These are phyloP conservation scores for Melanostoma scalare DNA, from an alignment of 2,888 invertebrate genomes.

Conservation along the genomic window DNA sequence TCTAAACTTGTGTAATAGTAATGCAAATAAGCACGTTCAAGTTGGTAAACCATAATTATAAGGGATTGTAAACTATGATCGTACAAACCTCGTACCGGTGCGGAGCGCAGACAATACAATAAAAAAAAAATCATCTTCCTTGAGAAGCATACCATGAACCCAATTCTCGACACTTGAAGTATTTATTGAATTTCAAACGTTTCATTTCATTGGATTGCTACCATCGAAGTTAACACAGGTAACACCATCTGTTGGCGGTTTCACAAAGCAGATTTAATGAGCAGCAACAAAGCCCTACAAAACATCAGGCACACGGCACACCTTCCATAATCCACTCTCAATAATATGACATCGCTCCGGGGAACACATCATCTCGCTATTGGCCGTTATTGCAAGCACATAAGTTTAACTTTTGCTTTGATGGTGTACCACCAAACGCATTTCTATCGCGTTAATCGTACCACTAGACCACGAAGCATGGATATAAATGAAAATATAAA, in stretches of 20 bases:
- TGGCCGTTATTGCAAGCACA: constrained; percentile 63
- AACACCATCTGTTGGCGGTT: constrained; percentile 56
- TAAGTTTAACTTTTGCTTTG: constrained; percentile 27
- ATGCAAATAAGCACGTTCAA: too few species aligned
- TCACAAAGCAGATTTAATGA: constrained; percentile 24
- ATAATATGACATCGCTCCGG: constrained; percentile 22
- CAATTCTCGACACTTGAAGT: too few species aligned
- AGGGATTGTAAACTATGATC: too few species aligned
- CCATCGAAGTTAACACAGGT: constrained; percentile 9
- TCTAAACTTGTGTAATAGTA: too few species aligned
- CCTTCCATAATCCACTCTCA: constrained; percentile 33
- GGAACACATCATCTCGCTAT: constrained; percentile 55
- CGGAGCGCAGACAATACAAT: too few species aligned
- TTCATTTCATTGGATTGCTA: background rate
- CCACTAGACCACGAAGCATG: constrained; percentile 6
- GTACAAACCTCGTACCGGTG: too few species aligned
- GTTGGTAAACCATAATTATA: too few species aligned
- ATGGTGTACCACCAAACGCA: constrained; percentile 45
- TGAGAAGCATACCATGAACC: too few species aligned
- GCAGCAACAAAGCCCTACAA: constrained; percentile 29
- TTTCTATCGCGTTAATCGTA: constrained; percentile 51
- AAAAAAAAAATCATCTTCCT: too few species aligned
- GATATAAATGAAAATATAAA: constrained; percentile 5
- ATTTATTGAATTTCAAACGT: background rate
- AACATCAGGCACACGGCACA: constrained; percentile 18